Evolutionary conservation across 2,797 vertebrate genomes (phyloP), one percentile per base, ranked within the genome.

Genomic region (Enteromius unitaeniatus): DNA sequence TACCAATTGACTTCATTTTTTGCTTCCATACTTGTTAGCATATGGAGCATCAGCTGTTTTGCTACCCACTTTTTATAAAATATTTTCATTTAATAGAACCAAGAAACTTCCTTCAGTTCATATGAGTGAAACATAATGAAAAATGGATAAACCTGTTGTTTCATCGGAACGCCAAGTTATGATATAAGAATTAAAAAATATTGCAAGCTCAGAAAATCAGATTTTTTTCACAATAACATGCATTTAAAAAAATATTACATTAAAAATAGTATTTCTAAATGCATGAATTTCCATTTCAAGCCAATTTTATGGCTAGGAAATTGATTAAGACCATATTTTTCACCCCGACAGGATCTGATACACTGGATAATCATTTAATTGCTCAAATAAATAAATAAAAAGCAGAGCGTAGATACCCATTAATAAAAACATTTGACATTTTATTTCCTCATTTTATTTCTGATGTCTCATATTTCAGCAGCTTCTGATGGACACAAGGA

Each of bases 391-490:
- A 26, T 4, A 23, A 26, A 23, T 5, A 87, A 34, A 78, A 21
- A 88, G 51, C 70, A 19, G 6, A n/a, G 23, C 26, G 11, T 9
- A 19, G 9, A 79, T 13, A 34, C 47, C 21, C 13, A 79, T 31
- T 49, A 67, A 51, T 68, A 79, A 79, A 68, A 69, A 45, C 21
- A 3, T 31, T 58, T 23, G 1, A 60, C 76, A 83, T 31, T 21
- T 7, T 13, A 15, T 78, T 91, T 93, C 90, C 90, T 92, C 93
- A 82, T 91, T 85, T 88, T 85, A 83, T 74, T 86, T 91, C 87
- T 90, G 84, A 69, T 88, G 88, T 89, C 92, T 92, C 89, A 92
- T 92, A 93, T 92, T 92, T 91, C 90, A 93, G 93, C 93, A 95
- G 94, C 93, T 91, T 93, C 90, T 88, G 75, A 72, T 28, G 51